Conservation (phyloP, 2,113 vertebrate genomes). For the Poeciliopsis retropinna region DNA sequence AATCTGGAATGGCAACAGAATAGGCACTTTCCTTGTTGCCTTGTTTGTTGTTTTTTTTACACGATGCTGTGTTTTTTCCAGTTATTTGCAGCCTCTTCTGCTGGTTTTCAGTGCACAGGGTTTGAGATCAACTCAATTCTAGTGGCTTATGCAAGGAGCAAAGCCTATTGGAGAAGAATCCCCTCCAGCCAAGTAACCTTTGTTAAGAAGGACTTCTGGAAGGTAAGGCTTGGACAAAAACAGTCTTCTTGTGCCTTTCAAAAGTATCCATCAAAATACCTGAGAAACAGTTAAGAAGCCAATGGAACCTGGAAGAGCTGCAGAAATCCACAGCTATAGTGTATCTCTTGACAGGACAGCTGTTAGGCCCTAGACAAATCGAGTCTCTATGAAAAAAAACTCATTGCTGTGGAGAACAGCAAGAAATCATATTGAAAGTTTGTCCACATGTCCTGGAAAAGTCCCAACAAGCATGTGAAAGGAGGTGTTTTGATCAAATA, state of each 20-base stretch:
- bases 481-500: neutral
- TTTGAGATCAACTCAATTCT: slow-evolving; percentile 83
- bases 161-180: slow-evolving; percentile 68
- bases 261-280: too few relatives aligned
- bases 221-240: slow-evolving; percentile 48
- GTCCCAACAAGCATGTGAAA: neutral
- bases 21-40: neutral
- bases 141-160: slow-evolving; percentile 67
- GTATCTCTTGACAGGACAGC: too few relatives aligned
- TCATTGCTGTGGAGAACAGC: too few relatives aligned
- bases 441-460: too few relatives aligned
- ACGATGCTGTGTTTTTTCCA: slow-evolving; percentile 24
- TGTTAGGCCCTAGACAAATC: too few relatives aligned
- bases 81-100: slow-evolving; percentile 77
- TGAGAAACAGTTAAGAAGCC: too few relatives aligned
- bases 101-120: slow-evolving; percentile 79
- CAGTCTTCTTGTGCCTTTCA: neutral
- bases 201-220: slow-evolving; percentile 81
- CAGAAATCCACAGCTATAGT: too few relatives aligned
- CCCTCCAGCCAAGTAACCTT: slow-evolving; percentile 66
- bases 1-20: neutral
- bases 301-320: too few relatives aligned
- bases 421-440: too few relatives aligned
- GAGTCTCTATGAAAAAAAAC: too few relatives aligned
- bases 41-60: neutral